Conservation (phyloP, 2,888 invertebrate species). For the Agrochola litura region DNA sequence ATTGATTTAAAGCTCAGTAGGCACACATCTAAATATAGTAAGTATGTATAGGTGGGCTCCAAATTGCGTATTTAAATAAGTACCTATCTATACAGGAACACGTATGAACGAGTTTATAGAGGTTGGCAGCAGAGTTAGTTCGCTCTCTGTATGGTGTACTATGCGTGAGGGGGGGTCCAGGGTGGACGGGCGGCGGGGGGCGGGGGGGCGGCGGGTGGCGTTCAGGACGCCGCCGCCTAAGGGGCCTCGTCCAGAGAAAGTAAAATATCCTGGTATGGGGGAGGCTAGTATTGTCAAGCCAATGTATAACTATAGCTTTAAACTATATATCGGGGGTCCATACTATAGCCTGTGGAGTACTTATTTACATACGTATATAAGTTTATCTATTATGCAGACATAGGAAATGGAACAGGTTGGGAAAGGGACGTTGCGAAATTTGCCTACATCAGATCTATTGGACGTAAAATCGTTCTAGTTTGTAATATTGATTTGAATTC, state of each 20-base stretch:
- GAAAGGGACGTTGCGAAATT: slow-evolving; percentile 83
- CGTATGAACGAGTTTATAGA: slow-evolving; percentile 86
- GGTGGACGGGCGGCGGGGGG: slow-evolving; percentile 71
- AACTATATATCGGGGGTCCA: slow-evolving; percentile 88
- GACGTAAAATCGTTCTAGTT: slow-evolving; percentile 76
- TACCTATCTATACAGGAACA: slow-evolving; percentile 82
- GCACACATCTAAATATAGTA: slow-evolving; percentile 60
- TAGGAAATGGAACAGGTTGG: slow-evolving; percentile 87
- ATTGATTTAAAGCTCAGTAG: slow-evolving; percentile 81
- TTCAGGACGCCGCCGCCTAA: slow-evolving; percentile 81
- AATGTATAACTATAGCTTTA: slow-evolving; percentile 89
- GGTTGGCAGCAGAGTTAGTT: slow-evolving; percentile 88
- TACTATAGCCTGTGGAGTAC: slow-evolving; percentile 84
- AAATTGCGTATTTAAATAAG: slow-evolving; percentile 89
- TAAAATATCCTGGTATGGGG: slow-evolving; percentile 90
- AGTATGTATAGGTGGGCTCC: slow-evolving; percentile 77
- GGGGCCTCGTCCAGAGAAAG: slow-evolving; percentile 90
- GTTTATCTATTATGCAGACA: slow-evolving; percentile 90
- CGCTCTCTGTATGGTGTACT: slow-evolving; percentile 88
- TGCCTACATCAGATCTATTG: slow-evolving; percentile 80
- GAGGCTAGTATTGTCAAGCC: slow-evolving; percentile 90
- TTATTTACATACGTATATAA: slow-evolving; percentile 89
- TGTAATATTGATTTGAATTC: slow-evolving; percentile 77
- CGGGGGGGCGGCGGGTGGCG: slow-evolving; percentile 75
- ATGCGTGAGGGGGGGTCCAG: slow-evolving; percentile 83